Percentiles rank a stretch among this genome's conserved stretches.
phyloP scores from a whole-genome alignment of 2,113 vertebrate genomes.

The Leuciscus idus region DNA sequence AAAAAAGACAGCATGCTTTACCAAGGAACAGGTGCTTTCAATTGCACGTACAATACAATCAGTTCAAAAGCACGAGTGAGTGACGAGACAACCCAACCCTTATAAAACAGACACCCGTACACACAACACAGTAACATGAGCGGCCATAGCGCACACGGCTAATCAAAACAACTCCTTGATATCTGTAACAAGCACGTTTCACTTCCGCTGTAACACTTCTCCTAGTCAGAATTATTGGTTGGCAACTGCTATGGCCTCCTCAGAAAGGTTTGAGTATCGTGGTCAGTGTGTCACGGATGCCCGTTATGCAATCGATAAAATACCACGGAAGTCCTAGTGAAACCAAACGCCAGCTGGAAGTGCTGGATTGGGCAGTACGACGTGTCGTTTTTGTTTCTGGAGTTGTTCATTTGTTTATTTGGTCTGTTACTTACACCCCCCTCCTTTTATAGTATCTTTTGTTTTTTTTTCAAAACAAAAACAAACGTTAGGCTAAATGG shows the following conservation, averaged over 20 bases:
- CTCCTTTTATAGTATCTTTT: conserved; percentile 61
- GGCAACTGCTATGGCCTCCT: conserved; percentile 55
- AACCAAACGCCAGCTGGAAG: conserved; percentile 60
- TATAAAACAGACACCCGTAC: conserved; percentile 58
- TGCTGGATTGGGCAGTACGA: conserved; percentile 44
- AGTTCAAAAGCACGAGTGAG: conserved; percentile 65
- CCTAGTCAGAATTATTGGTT: background rate
- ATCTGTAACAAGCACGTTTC: background rate
- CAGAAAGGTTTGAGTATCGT: conserved; percentile 58
- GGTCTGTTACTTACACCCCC: conserved; percentile 75
- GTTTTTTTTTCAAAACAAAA: conserved; percentile 58
- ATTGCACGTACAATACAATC: conserved; percentile 68
- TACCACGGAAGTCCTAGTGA: conserved; percentile 7
- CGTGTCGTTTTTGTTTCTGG: background rate
- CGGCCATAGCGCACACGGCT: background rate
- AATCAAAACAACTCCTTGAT: conserved; percentile 8
- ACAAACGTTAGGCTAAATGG: conserved; percentile 67
- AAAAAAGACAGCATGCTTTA: conserved; percentile 56
- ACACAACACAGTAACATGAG: conserved; percentile 67
- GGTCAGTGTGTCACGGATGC: conserved; percentile 50
- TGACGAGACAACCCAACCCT: conserved; percentile 58
- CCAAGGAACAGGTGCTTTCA: conserved; percentile 54
- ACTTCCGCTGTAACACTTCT: background rate
- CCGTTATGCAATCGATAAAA: conserved; percentile 47
- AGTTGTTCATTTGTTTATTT: conserved; percentile 54